These are phyloP conservation scores for Epinephelus moara DNA, from an alignment of 2,113 vertebrate genomes.

Conservation along the genomic window DNA sequence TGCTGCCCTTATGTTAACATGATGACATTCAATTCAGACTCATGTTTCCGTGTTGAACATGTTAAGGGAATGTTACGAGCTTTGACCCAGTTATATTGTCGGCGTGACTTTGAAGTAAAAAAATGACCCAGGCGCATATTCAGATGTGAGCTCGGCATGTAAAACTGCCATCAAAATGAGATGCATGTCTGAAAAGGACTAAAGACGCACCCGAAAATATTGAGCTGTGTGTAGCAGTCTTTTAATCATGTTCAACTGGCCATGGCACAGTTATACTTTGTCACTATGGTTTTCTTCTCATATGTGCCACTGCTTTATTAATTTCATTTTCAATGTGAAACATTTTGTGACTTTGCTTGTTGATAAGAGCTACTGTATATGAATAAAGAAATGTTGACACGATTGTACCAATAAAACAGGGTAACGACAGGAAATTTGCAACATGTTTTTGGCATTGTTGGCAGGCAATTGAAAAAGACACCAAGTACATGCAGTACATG, in stretches of 20 bases:
- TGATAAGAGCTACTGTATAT: neutral
- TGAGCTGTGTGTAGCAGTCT: neutral
- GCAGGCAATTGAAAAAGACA: too few relatives aligned
- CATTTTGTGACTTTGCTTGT: neutral
- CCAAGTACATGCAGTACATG: too few relatives aligned
- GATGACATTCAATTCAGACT: neutral
- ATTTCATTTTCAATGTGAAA: neutral
- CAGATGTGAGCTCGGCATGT: neutral
- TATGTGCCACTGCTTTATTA: neutral
- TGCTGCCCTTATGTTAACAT: neutral
- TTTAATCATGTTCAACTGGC: conserved; percentile 2
- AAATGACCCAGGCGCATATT: neutral
- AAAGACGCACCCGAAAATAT: neutral
- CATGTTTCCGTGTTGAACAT: neutral
- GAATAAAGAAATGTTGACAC: neutral
- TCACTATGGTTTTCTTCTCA: neutral
- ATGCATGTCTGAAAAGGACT: neutral
- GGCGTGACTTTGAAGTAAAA: neutral
- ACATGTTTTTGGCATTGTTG: too few relatives aligned
- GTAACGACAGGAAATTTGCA: neutral
- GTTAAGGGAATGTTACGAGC: neutral
- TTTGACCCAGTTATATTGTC: neutral
- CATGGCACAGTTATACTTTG: neutral
- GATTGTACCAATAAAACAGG: neutral
- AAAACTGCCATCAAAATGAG: neutral